Evolutionary conservation across 2,113 vertebrate genomes (phyloP).

Genomic region (Acanthochromis polyacanthus): DNA sequence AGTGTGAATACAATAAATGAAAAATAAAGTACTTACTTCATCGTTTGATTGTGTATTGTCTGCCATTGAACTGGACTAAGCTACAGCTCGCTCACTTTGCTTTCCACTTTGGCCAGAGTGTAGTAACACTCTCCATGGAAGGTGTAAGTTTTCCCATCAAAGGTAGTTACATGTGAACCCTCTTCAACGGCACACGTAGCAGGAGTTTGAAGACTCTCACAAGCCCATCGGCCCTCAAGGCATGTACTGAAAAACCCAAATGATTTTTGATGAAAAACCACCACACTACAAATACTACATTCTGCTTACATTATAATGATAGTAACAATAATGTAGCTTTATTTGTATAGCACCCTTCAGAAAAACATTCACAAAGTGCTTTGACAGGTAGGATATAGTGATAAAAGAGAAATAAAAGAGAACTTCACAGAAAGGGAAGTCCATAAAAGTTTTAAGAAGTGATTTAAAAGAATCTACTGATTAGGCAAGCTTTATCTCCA

Average conservation of each 20-base stretch:
- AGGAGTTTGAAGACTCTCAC: slow-evolving; percentile 84
- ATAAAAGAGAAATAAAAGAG: no score
- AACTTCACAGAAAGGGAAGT: no score
- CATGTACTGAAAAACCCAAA: slow-evolving; percentile 85
- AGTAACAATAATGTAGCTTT: no score
- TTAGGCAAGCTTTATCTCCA: no score
- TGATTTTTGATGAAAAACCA: background rate
- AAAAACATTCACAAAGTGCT: no score
- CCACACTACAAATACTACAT: background rate
- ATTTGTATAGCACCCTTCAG: no score
- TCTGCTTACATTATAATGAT: background rate
- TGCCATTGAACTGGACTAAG: background rate
- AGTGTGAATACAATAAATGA: background rate
- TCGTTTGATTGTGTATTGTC: background rate
- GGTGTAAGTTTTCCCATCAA: slow-evolving; percentile 92
- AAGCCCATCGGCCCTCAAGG: slow-evolving; percentile 88
- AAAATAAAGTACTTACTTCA: background rate
- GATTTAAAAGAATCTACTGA: no score
- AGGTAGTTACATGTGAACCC: slow-evolving; percentile 94
- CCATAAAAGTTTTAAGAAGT: no score
- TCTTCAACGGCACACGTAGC: slow-evolving; percentile 90
- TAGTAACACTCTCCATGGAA: slow-evolving; percentile 97
- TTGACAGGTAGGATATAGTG: no score
- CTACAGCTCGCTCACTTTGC: slow-evolving; percentile 44
- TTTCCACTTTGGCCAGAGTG: slow-evolving; percentile 88